Base-by-base conservation (phyloP, 2,113 vertebrate genomes). In the Brachyhypopomus gauderio region DNA sequence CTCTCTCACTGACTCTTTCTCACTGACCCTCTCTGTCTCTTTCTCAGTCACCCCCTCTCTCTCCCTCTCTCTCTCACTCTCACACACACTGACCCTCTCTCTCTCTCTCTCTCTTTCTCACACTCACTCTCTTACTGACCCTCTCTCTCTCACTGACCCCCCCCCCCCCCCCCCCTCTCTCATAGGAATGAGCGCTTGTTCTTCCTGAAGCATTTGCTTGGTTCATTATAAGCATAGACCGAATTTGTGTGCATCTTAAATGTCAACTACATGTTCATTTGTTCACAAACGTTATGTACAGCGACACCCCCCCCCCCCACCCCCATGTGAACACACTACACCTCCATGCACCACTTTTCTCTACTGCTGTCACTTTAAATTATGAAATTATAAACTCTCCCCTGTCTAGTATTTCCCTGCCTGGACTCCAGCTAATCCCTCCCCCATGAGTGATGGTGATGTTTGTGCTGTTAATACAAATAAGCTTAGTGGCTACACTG, bases 391-490 rank as follows among this genome's bases (percentile, higher is more conserved):
- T 56, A 78, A 69, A 69, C 76, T 62, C 63, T 58, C 69, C 30
- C 75, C 52, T 23, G 27, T 78, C 27, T 34, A 78, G 70, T 71
- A 71, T 12, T 19, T 58, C 63, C 59, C 19, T 20, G n/a, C 56
- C 30, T 58, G 64, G 63, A 22, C 76, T 23, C 48, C 6, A 34
- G 20, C 59, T 45, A 23, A 3, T 20, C 1, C 48, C 12, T 20
- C 25, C 48, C 34, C 22, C 8, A 20, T 11, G 4, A 59, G 12
- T 78, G 30, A 23, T 56, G 59, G 66, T 41, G 30, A 78, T 78
- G 66, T 71, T 78, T 78, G 69, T 12, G 41, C 70, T 70, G 70
- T 70, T 78, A 78, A 78, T 70, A 27, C 30, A 56, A 22, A 69
- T 36, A 69, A 23, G n/a, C 52, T 25, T 25, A 23, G 20, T 23